A percentile compares a stretch with the other conserved stretches of the same genome.
Evolutionary conservation across 2,113 vertebrate genomes (phyloP).

Genomic region (Baryphthengus martii): DNA sequence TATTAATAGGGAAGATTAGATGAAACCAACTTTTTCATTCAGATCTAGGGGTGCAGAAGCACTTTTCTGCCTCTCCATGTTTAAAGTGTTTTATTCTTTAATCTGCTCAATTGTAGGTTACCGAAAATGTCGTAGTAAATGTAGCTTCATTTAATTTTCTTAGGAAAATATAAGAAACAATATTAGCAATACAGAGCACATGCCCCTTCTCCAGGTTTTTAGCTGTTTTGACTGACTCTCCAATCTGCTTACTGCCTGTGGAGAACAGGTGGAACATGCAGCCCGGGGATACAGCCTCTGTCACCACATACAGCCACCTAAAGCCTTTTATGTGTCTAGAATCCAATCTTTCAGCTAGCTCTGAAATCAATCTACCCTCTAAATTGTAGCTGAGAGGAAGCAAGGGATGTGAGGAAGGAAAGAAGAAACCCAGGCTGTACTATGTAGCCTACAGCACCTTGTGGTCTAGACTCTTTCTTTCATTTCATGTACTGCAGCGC

Average conservation of each 20-base stretch:
- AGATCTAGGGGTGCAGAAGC: not conserved
- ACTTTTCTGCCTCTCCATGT: not conserved
- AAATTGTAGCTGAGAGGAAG: not conserved
- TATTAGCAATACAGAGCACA: not conserved
- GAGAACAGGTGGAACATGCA: not conserved
- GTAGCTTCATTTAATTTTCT: not conserved
- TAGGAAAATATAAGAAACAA: not conserved
- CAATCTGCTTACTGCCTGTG: not conserved
- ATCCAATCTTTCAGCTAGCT: not conserved
- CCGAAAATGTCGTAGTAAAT: not conserved
- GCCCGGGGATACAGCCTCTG: not conserved
- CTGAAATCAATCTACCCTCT: not conserved
- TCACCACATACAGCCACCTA: not conserved
- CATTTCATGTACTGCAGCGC: not conserved
- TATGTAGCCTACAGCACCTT: not conserved
- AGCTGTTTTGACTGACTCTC: not conserved
- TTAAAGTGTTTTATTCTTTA: not conserved
- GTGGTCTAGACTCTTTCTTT: not conserved
- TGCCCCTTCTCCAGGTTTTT: not conserved
- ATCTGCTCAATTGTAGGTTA: not conserved
- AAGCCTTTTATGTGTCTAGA: not conserved
- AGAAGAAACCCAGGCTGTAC: not conserved
- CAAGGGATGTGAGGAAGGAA: not conserved
- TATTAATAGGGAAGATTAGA: not conserved
- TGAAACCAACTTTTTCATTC: not conserved